These are phyloP conservation scores for Sicus ferrugineus DNA, from an alignment of 2,888 invertebrate genomes.

Conservation along the genomic window DNA sequence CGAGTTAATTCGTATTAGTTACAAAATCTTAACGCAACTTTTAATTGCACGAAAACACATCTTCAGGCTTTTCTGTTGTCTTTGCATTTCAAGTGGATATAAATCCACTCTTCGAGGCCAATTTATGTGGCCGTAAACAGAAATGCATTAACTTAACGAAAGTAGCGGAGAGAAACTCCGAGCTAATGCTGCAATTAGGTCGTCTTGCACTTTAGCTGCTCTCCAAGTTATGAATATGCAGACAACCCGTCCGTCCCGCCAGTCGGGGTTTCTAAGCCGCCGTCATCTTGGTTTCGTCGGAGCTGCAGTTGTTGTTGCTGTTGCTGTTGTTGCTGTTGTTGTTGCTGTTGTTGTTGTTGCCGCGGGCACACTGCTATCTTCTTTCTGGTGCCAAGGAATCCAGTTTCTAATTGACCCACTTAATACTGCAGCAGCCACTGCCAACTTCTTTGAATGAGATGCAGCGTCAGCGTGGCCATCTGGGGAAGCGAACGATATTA, in stretches of 20 bases:
- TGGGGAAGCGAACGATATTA: no score
- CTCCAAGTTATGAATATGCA: conserved; percentile 20
- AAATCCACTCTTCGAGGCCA: neutral
- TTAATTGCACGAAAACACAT: neutral
- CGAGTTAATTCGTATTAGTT: neutral
- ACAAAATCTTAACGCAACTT: conserved; percentile 5
- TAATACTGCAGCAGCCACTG: neutral
- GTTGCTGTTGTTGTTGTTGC: neutral
- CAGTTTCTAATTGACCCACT: conserved; percentile 29
- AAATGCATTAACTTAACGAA: neutral
- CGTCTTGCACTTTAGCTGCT: neutral
- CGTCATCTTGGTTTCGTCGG: neutral
- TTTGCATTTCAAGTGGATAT: neutral
- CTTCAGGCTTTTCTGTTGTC: neutral
- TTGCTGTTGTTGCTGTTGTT: conserved; percentile 1
- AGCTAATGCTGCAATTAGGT: conserved; percentile 9
- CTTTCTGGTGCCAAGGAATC: conserved; percentile 1
- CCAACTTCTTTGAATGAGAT: conserved; percentile 17
- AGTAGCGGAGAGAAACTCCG: neutral
- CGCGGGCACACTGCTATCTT: neutral
- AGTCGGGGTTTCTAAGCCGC: neutral
- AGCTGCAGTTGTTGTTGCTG: neutral
- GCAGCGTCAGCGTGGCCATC: conserved; percentile 19
- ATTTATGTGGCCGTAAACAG: neutral
- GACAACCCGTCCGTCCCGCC: neutral